Evolutionary conservation across 1,140 invertebrate genomes (phyloP).

Genomic region (Scaptomyza graminum): DNA sequence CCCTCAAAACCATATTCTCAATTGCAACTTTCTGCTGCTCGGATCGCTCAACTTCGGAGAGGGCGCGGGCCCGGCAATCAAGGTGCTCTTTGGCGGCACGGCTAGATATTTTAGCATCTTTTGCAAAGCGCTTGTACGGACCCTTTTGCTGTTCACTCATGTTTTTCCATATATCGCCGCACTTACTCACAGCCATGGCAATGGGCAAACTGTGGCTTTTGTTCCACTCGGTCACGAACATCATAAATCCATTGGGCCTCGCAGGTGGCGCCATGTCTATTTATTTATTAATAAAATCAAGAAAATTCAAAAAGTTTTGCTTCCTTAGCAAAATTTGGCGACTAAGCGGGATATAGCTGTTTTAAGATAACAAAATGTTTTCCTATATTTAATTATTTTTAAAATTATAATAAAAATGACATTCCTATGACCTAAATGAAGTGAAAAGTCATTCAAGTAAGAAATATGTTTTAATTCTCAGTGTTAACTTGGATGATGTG

Average conservation of each 20-base stretch:
- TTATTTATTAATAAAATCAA: too few species aligned
- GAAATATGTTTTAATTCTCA: too few species aligned
- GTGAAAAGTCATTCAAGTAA: neutral
- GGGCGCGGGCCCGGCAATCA: slow-evolving; percentile 43
- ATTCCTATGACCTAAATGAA: neutral
- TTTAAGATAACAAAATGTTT: neutral
- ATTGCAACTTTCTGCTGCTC: slow-evolving; percentile 61
- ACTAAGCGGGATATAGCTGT: too few species aligned
- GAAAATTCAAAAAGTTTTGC: too few species aligned
- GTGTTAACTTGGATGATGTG: slow-evolving; percentile 7
- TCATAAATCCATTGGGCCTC: slow-evolving; percentile 52
- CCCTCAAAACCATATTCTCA: slow-evolving; percentile 47
- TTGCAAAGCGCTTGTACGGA: slow-evolving; percentile 46
- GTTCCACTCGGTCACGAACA: slow-evolving; percentile 57
- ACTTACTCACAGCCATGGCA: slow-evolving; percentile 28
- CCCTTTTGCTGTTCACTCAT: slow-evolving; percentile 49
- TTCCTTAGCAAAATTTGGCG: too few species aligned
- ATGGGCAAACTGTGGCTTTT: slow-evolving; percentile 13
- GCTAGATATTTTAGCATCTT: slow-evolving; percentile 19
- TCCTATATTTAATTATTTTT: too few species aligned
- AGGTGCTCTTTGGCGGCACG: slow-evolving; percentile 20
- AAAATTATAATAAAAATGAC: too few species aligned
- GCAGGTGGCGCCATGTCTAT: slow-evolving; percentile 47
- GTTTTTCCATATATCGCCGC: slow-evolving; percentile 49
- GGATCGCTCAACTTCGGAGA: slow-evolving; percentile 43